These are phyloP conservation scores for Onthophagus sagittarius DNA, from an alignment of 2,888 invertebrate genomes.

Conservation along the genomic window DNA sequence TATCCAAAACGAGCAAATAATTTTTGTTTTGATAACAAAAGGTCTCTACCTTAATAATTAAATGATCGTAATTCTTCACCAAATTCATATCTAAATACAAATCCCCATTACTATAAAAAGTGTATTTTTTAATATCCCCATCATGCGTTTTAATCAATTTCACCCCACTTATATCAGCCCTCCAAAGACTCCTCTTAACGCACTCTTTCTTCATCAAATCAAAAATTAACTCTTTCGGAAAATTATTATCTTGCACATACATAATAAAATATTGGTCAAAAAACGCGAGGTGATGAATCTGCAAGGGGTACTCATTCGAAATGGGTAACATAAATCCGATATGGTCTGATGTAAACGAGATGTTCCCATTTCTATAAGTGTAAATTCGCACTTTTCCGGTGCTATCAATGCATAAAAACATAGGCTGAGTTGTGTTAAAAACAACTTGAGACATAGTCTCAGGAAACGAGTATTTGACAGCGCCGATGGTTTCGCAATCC, in stretches of 20 bases:
- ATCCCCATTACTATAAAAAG: not conserved
- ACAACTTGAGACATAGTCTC: slow-evolving; percentile 56
- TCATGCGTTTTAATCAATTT: not conserved
- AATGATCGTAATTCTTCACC: not conserved
- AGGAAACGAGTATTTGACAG: not conserved
- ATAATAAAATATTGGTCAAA: not conserved
- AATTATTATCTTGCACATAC: not conserved
- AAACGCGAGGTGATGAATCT: slow-evolving; percentile 28
- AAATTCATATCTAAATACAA: not conserved
- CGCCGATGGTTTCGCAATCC: not conserved
- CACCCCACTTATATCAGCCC: not conserved
- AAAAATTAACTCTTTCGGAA: not conserved
- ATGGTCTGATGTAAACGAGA: not conserved
- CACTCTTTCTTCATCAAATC: not conserved
- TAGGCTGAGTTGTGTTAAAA: slow-evolving; percentile 50
- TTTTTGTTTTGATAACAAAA: not conserved
- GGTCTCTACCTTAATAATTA: not conserved
- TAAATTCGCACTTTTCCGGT: slow-evolving; percentile 3
- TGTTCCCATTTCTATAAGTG: not conserved
- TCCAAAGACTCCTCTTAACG: not conserved
- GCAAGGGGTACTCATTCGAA: slow-evolving; percentile 16
- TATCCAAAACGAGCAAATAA: not conserved
- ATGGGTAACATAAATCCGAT: not conserved
- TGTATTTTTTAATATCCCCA: not conserved
- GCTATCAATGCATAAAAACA: slow-evolving; percentile 29